Evolutionary conservation across 2,113 vertebrate species (phyloP), one percentile per base, ranked within the genome.

Genomic region (Eira barbara): DNA sequence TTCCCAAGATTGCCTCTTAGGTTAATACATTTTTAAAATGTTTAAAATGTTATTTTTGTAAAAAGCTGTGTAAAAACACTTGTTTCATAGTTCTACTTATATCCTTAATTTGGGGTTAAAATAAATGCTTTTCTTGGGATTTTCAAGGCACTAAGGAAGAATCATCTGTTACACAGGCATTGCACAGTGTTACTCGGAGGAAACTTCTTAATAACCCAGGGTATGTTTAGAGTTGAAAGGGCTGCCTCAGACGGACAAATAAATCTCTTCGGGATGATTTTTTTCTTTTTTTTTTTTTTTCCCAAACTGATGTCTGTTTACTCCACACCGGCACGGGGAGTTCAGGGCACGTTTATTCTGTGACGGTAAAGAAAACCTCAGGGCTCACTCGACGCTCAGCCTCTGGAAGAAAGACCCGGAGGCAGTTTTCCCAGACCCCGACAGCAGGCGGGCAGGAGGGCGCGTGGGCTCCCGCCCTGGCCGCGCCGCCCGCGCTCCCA

Each of bases 41-140:
- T 39, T 52, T 63, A 57, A 91, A 86, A n/a, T 88, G 27, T 36
- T 89, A 25, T 69, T 45, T 95, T 63, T 36, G 39, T n/a, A 36
- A 95, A 95, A 94, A 25, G 47, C 15, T 31, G 6, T 82, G 84
- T 74, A 31, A 79, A 92, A 94, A 80, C 73, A 76, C 10, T 42
- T 47, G 47, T 47, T 57, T 47, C n/a, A 27, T 21, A 18, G 34
- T 57, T 45, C 39, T 55, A 18, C 17, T 63, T 93, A 7, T 31
- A 47, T 79, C 42, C 81, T 92, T 81, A 87, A 89, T 71, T 91
- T 69, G 79, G 25, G 67, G 29, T 91, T 61, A 65, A 88, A 78
- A 45, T 27, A 42, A 57, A 45, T 31, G 25, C 47, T 73, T 91
- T 82, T 34, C 45, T 93, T 47, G 36, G 20, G 23, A 78, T n/a